Percentiles rank a stretch among this genome's conserved stretches.
Conservation (phyloP, 2,888 invertebrate genomes). For the Drosophila mercatorum region DNA sequence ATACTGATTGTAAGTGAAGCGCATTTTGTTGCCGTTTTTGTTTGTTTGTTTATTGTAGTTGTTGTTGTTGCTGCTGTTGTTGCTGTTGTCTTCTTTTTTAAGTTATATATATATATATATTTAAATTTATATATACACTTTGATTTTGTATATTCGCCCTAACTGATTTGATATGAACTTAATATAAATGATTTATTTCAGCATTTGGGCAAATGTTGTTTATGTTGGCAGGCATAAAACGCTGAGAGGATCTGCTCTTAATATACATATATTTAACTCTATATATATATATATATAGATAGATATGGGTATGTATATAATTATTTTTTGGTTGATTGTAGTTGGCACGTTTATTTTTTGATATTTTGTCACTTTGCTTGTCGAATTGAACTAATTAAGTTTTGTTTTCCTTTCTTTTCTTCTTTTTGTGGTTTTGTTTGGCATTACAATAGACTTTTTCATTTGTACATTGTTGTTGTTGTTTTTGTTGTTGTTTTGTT, state of each 20-base stretch:
- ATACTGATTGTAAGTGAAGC: constrained; percentile 85
- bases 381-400: constrained; percentile 27
- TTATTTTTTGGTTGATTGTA: constrained; percentile 35
- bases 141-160: constrained; percentile 16
- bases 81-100: background rate
- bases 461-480: constrained; percentile 21
- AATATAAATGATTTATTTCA: constrained; percentile 22
- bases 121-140: constrained; percentile 4
- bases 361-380: constrained; percentile 20
- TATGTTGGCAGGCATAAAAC: background rate
- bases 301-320: constrained; percentile 28
- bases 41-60: background rate
- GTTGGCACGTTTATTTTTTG: constrained; percentile 34
- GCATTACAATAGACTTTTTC: constrained; percentile 23
- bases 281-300: background rate
- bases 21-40: constrained; percentile 71
- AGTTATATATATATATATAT: background rate
- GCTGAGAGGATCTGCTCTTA: constrained; percentile 3
- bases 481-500: constrained; percentile 11
- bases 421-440: constrained; percentile 18
- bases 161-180: constrained; percentile 11
- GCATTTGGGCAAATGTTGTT: constrained; percentile 21
- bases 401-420: background rate
- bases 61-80: background rate
- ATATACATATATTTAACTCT: constrained; percentile 14